Evolutionary conservation across 2,888 invertebrate genomes (phyloP), one percentile per base, ranked within the genome.

Genomic region (Sabatieria punctata): DNA sequence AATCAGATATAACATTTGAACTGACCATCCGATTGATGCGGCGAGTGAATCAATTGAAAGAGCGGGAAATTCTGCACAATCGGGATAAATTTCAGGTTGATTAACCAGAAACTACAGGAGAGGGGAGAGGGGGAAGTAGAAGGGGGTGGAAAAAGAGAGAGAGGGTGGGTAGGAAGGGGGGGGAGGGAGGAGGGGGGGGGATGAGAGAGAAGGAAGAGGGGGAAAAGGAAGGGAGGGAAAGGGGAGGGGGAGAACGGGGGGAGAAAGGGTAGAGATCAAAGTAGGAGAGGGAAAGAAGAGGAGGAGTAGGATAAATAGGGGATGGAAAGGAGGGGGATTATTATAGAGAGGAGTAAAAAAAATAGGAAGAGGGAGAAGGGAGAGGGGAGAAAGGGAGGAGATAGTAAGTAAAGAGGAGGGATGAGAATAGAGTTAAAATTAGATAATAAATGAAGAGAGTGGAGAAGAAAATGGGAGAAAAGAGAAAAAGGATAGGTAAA

Each of bases 211-310:
- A 19, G 36, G n/a, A 19, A 26, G 35, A 11, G 15, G 21, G 15
- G n/a, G 36, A 36, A 37, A 43, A 33, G 43, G 30, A 33, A 30
- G 43, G 43, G 27, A 33, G 27, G 35, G 23, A 35, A 27, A 35
- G n/a, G 15, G 13, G n/a, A 30, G 27, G 33, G 30, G 33, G 23
- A 43, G 43, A 19, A 15, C 24, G 36, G 38, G 26, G 44, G 33
- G 33, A 30, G 33, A 30, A 30, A 15, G 33, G 15, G 33, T 15
- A 30, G 33, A 13, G 41, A 40, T 4, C 8, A 25, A 21, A 13
- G 13, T 4, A 21, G 41, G 6, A 8, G 22, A 25, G 13, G 8
- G 11, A 40, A 6, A 21, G 22, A 40, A 25, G n/a, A n/a, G 25
- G 41, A 40, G n/a, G 41, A 21, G 41, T 24, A 25, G 25, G 41